These are phyloP conservation scores for Sebastes vulpes DNA, from an alignment of 2,797 vertebrate species.

Conservation along the genomic window DNA sequence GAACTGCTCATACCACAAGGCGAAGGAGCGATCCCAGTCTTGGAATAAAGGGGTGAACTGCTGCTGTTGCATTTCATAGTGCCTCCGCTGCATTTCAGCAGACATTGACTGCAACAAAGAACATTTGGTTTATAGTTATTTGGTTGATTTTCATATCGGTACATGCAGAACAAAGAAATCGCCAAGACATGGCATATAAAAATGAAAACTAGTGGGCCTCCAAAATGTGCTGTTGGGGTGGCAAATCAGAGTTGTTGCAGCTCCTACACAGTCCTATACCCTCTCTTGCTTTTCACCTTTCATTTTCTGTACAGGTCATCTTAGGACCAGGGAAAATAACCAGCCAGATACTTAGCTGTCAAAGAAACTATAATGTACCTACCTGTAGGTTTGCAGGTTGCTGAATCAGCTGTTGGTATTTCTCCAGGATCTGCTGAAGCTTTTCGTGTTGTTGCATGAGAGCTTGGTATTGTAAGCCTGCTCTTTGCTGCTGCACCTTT, in stretches of 20 bases:
- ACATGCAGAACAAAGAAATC: neutral
- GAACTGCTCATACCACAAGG: conserved; percentile 95
- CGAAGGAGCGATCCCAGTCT: conserved; percentile 93
- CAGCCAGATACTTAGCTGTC: neutral
- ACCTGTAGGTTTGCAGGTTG: conserved; percentile 93
- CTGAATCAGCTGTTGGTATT: conserved; percentile 94
- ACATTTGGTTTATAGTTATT: neutral
- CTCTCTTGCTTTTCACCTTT: neutral
- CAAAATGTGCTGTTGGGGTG: neutral
- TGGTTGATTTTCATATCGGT: neutral
- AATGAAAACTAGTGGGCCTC: neutral
- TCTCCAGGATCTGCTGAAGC: conserved; percentile 93
- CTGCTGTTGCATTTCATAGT: conserved; percentile 94
- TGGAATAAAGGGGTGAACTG: conserved; percentile 92
- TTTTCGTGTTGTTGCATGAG: conserved; percentile 97
- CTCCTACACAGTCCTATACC: too few species aligned
- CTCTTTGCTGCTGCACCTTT: conserved; percentile 95
- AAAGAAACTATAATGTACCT: conserved; percentile 8
- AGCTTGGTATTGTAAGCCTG: conserved; percentile 94
- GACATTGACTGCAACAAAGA: conserved; percentile 89
- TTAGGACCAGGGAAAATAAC: neutral
- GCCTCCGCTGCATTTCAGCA: conserved; percentile 91
- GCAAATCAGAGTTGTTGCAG: too few species aligned
- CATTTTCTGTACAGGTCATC: neutral
- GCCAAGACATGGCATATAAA: neutral